Evolutionary conservation across 2,888 invertebrate species (phyloP).

Genomic region (Drosophila pegasa): DNA sequence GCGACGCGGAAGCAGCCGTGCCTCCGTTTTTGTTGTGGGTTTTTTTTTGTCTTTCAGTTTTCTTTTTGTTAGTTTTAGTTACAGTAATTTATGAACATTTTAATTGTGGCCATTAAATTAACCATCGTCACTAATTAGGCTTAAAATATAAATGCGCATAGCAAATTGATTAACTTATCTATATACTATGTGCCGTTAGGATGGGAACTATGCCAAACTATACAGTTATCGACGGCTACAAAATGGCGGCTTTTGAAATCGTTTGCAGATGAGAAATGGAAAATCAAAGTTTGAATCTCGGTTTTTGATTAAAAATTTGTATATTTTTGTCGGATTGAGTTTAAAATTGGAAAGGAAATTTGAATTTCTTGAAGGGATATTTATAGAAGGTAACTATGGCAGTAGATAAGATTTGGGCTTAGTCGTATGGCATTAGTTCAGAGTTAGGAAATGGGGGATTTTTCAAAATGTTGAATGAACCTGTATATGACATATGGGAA

Average conservation of each 20-base stretch:
- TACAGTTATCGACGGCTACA: not conserved
- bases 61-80: constrained; percentile 16
- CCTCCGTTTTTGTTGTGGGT: constrained; percentile 35
- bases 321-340: too few species aligned
- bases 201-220: too few species aligned
- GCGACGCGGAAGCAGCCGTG: constrained; percentile 62
- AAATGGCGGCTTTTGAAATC: not conserved
- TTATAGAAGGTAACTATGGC: too few species aligned
- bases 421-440: too few species aligned
- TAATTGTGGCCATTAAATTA: constrained; percentile 5
- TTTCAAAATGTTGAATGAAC: too few species aligned
- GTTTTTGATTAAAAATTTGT: not conserved
- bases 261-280: not conserved
- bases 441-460: too few species aligned
- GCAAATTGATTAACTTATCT: not conserved
- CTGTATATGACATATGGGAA: too few species aligned
- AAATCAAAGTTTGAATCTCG: not conserved
- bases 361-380: too few species aligned
- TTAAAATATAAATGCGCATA: not conserved
- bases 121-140: constrained; percentile 3
- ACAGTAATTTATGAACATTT: constrained; percentile 21
- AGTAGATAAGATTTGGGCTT: too few species aligned
- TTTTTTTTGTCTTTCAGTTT: not conserved
- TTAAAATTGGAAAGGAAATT: too few species aligned
- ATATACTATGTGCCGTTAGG: not conserved